These are phyloP conservation scores for Ploceus nigricollis DNA, from an alignment of 2,113 vertebrate species.

Conservation along the genomic window DNA sequence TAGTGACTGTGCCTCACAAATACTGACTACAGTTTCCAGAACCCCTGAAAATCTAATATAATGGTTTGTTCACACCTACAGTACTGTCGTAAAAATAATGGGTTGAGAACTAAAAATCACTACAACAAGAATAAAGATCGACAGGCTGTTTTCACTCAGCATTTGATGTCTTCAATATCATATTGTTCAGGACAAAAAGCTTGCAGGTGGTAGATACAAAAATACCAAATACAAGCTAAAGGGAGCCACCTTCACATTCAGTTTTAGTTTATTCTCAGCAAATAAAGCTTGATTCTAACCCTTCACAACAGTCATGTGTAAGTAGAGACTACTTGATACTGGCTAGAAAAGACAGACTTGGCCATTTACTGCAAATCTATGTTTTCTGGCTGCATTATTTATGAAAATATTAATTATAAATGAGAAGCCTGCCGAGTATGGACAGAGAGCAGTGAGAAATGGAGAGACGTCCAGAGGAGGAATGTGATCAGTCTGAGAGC, in stretches of 20 bases:
- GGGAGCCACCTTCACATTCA: neutral
- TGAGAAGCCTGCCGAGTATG: neutral
- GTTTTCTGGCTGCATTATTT: slow-evolving; percentile 25
- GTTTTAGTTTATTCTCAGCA: neutral
- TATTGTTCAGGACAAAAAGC: neutral
- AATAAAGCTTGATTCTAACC: neutral
- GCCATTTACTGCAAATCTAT: neutral
- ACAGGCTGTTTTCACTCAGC: neutral
- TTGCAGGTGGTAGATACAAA: neutral
- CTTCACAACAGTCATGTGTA: neutral
- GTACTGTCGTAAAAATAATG: neutral
- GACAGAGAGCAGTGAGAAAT: neutral
- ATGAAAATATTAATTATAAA: slow-evolving; percentile 44
- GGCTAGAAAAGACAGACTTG: neutral
- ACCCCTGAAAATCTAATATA: neutral
- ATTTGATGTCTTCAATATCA: neutral
- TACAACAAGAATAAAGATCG: neutral
- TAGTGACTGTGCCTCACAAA: neutral
- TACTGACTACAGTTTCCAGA: neutral
- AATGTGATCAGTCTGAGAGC: neutral
- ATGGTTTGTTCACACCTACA: neutral
- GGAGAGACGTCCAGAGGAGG: neutral
- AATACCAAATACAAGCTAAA: neutral
- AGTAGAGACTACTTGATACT: neutral
- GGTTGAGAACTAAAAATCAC: neutral